Percentiles rank a stretch among this genome's conserved stretches.
These are phyloP conservation scores for Sandelia bainsii DNA, from an alignment of 2,797 vertebrate genomes.

Conservation along the genomic window DNA sequence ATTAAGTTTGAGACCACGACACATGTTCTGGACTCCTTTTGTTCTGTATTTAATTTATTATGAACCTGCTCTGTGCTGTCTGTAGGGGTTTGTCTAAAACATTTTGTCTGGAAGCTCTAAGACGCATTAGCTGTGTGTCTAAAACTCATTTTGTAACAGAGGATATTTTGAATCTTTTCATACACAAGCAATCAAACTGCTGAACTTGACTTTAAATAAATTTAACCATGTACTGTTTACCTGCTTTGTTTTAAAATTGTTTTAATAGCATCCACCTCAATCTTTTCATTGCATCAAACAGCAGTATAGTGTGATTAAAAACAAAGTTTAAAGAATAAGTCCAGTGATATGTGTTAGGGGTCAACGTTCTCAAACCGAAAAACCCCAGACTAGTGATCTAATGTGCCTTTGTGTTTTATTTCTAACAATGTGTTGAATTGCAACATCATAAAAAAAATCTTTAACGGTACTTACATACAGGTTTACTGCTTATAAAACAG, in stretches of 20 bases:
- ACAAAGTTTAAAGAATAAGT: constrained; percentile 36
- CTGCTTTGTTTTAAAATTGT: not conserved
- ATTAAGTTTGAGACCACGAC: constrained; percentile 5
- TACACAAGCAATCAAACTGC: constrained; percentile 32
- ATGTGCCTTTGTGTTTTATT: constrained; percentile 40
- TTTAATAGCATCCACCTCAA: constrained; percentile 4
- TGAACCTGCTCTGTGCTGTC: constrained; percentile 10
- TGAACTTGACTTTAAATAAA: constrained; percentile 56
- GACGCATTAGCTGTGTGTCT: not conserved
- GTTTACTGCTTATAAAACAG: constrained; percentile 28
- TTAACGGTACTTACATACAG: constrained; percentile 31
- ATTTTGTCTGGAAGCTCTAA: not conserved
- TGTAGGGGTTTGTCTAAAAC: not conserved
- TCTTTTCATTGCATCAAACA: constrained; percentile 81
- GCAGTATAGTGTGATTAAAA: constrained; percentile 70
- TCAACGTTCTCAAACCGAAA: not conserved
- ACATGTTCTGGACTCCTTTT: constrained; percentile 4
- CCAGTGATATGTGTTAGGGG: no score
- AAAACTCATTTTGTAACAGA: constrained; percentile 44
- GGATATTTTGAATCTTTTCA: constrained; percentile 54
- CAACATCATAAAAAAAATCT: constrained; percentile 31
- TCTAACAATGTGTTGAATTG: constrained; percentile 46
- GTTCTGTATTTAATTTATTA: constrained; percentile 59
- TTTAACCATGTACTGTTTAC: constrained; percentile 16
- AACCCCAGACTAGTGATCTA: constrained; percentile 12